Evolutionary conservation across 2,113 vertebrate species (phyloP).

Genomic region (Onychostoma macrolepis): DNA sequence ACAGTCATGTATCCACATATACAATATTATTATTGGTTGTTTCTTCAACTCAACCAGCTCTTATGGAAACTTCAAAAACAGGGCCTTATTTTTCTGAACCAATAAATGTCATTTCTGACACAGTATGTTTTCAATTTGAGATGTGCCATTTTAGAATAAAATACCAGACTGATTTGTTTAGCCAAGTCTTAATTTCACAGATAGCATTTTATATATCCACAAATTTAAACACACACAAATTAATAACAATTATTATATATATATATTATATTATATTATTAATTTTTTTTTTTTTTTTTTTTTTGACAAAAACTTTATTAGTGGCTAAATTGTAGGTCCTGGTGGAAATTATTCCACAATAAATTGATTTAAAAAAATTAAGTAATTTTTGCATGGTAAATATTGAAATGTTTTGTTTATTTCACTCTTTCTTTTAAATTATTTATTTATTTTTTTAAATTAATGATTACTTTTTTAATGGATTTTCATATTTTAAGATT

Average conservation of each 20-base stretch:
- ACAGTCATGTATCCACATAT: not conserved
- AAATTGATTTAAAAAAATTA: no score
- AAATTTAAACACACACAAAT: not conserved
- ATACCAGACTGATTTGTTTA: no score
- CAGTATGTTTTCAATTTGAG: not conserved
- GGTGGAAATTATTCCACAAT: not conserved
- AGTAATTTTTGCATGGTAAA: not conserved
- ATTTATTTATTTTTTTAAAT: no score
- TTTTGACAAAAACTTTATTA: not conserved
- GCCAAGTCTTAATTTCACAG: not conserved
- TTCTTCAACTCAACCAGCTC: not conserved
- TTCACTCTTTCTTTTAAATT: not conserved
- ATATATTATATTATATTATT: no score
- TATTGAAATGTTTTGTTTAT: not conserved
- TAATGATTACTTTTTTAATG: not conserved
- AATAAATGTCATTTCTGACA: not conserved
- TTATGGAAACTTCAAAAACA: not conserved
- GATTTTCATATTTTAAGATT: not conserved
- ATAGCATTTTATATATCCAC: not conserved
- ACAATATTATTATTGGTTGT: not conserved
- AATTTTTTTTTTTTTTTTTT: no score
- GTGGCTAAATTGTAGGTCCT: not conserved
- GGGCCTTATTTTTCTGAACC: not conserved
- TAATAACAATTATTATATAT: not conserved
- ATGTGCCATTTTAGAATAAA: no score